A percentile compares a stretch with the other conserved stretches of the same genome.
phyloP scores from a whole-genome alignment of 1,140 invertebrate genomes.

The Parapsyche elsis region DNA sequence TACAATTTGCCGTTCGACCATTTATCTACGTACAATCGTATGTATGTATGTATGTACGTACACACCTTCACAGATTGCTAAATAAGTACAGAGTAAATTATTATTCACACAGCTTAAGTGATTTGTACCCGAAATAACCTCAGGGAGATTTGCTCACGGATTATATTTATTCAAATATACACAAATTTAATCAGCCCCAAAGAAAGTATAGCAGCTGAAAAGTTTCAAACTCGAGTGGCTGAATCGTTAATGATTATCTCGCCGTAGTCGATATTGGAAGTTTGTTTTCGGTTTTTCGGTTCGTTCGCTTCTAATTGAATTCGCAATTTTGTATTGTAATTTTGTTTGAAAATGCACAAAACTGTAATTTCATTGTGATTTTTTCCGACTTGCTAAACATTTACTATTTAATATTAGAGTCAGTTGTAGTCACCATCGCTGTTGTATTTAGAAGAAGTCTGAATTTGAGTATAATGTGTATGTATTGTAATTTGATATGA shows the following conservation, averaged over 20 bases:
- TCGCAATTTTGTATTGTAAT: no score
- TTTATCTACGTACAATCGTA: neutral
- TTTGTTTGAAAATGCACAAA: no score
- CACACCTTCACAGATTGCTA: neutral
- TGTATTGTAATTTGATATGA: no score
- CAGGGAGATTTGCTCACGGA: neutral
- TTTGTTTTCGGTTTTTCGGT: constrained; percentile 16
- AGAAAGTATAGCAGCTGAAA: constrained; percentile 26
- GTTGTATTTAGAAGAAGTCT: no score
- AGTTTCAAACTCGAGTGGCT: neutral
- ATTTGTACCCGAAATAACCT: constrained; percentile 18
- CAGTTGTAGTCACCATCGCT: no score
- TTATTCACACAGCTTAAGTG: constrained; percentile 11
- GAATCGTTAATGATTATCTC: constrained; percentile 33
- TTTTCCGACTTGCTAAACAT: no score
- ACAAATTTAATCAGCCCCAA: constrained; percentile 27
- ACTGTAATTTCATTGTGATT: no score
- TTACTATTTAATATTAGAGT: no score
- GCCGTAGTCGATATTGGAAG: constrained; percentile 4
- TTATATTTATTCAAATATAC: constrained; percentile 32
- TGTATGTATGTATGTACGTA: neutral
- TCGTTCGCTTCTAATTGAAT: constrained; percentile 21
- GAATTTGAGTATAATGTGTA: no score
- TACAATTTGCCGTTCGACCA: no score
- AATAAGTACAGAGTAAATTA: constrained; percentile 25